Conservation (phyloP, 1,140 invertebrate genomes). For the Heterodera schachtii region DNA sequence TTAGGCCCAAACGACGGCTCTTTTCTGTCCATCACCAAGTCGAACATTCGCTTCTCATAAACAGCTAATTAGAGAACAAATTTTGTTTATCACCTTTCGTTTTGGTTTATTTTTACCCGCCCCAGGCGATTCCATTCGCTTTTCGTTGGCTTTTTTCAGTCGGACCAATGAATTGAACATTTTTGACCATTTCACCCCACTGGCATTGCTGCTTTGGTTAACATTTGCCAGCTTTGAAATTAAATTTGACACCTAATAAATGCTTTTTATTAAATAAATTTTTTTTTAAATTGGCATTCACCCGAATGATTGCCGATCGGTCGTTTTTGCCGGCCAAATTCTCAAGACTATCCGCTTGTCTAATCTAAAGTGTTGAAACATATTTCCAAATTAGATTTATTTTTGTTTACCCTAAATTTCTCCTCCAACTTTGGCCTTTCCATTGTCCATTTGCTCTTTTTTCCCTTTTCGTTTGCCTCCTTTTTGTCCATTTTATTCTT, state of each 20-base stretch:
- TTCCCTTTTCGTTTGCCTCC: background rate
- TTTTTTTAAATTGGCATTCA: conserved; percentile 7
- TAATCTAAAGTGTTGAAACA: conserved; percentile 14
- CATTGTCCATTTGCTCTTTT: conserved; percentile 15
- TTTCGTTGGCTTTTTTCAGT: conserved; percentile 55
- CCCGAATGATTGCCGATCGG: conserved; percentile 33
- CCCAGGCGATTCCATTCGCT: conserved; percentile 48
- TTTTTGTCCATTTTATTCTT: background rate
- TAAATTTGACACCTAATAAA: conserved; percentile 48
- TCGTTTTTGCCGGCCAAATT: conserved; percentile 22
- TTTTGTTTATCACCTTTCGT: background rate
- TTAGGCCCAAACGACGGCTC: conserved; percentile 37
- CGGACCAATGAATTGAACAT: conserved; percentile 52
- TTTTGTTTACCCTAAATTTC: background rate
- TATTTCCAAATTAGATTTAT: background rate
- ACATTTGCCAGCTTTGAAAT: conserved; percentile 45
- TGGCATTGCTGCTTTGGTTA: background rate
- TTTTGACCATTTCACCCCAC: conserved; percentile 44
- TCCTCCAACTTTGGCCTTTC: background rate
- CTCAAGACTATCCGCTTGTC: conserved; percentile 26
- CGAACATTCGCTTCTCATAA: conserved; percentile 57
- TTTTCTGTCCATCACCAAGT: conserved; percentile 53
- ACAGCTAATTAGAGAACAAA: conserved; percentile 6
- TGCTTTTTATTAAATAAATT: too few relatives aligned
- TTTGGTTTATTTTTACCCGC: conserved; percentile 27